Evolutionary conservation across 2,888 invertebrate species (phyloP).

Genomic region (Magallana nippona): DNA sequence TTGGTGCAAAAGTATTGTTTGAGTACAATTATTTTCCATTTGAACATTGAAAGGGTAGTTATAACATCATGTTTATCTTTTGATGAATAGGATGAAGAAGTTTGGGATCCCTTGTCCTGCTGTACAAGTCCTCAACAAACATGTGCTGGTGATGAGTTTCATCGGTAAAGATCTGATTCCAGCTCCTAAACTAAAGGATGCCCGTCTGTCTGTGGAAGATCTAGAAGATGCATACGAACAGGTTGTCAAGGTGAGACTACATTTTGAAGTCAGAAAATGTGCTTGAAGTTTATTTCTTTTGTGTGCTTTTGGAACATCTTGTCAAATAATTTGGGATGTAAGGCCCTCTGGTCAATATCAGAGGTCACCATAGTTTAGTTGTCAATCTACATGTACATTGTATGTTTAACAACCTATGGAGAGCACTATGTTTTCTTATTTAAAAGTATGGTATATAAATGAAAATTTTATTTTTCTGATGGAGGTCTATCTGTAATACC

Average conservation of each 20-base stretch:
- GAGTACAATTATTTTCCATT: no score
- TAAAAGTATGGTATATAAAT: no score
- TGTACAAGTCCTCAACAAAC: conserved; percentile 82
- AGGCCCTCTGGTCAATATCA: background rate
- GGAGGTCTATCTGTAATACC: no score
- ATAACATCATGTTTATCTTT: background rate
- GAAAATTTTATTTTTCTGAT: no score
- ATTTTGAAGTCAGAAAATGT: no score
- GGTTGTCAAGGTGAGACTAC: conserved; percentile 75
- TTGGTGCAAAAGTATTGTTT: no score
- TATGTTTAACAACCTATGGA: no score
- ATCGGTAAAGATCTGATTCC: conserved; percentile 82
- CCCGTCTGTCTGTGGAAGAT: conserved; percentile 78
- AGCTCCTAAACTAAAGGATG: conserved; percentile 83
- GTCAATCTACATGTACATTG: no score
- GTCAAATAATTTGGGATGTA: background rate
- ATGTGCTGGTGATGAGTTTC: conserved; percentile 84
- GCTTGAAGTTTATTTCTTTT: background rate
- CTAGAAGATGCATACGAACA: conserved; percentile 81
- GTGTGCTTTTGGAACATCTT: background rate
- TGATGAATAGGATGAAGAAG: conserved; percentile 79
- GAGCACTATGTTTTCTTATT: no score
- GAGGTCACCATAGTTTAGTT: background rate
- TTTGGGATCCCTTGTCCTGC: conserved; percentile 82
- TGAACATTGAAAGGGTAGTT: no score